These are phyloP conservation scores for Leuctra nigra DNA, from an alignment of 2,888 invertebrate species.

Conservation along the genomic window DNA sequence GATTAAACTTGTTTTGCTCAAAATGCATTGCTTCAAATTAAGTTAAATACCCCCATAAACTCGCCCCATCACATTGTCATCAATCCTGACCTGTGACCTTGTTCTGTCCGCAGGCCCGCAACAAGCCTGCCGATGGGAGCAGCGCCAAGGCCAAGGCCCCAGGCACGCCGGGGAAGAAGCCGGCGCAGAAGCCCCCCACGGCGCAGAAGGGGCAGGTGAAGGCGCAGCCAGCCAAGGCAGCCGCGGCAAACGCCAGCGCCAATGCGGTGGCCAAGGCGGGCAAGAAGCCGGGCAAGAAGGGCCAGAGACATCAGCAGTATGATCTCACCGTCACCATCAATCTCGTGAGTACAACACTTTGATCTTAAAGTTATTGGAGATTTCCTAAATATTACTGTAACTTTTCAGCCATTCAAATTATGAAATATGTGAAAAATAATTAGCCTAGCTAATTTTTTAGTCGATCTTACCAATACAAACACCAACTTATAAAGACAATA, in stretches of 20 bases:
- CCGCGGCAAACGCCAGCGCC: conserved; percentile 1
- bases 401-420: too few relatives aligned
- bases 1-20: too few relatives aligned
- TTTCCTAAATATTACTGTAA: too few relatives aligned
- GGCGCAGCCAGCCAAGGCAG: conserved; percentile 40
- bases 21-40: too few relatives aligned
- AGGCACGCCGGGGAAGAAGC: conserved; percentile 43
- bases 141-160: conserved; percentile 53
- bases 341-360: conserved; percentile 72
- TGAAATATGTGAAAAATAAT: too few relatives aligned
- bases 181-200: conserved; percentile 48
- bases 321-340: conserved; percentile 77
- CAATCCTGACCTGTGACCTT: too few relatives aligned
- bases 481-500: too few relatives aligned
- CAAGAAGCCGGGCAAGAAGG: conserved; percentile 58
- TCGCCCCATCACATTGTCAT: too few relatives aligned
- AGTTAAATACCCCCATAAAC: too few relatives aligned
- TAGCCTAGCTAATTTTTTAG: too few relatives aligned
- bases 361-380: too few relatives aligned
- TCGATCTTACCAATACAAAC: too few relatives aligned
- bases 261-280: conserved; percentile 49
- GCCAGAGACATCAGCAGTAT: conserved; percentile 71
- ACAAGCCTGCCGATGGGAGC: conserved; percentile 72
- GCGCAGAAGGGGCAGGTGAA: conserved; percentile 71
- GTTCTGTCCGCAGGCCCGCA: conserved; percentile 66